These are phyloP conservation scores for Acanthaster planci DNA, from an alignment of 35 echinoderm and acorn worm species.

Conservation along the genomic window DNA sequence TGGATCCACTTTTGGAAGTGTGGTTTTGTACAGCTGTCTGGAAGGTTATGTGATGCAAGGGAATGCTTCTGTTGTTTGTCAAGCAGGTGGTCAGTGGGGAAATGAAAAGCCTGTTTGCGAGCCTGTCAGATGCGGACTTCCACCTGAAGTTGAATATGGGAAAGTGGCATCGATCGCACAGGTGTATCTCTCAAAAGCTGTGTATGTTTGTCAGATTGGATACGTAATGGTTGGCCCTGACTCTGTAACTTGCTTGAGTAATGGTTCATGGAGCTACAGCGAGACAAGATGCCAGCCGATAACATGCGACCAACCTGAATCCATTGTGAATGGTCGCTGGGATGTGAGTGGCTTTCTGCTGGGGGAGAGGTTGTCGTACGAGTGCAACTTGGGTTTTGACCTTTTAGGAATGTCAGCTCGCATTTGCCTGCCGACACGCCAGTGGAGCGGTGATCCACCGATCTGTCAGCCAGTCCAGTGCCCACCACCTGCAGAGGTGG, in stretches of 20 bases:
- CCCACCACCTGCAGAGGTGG: slow-evolving; percentile 13
- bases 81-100: slow-evolving; percentile 37
- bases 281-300: slow-evolving; percentile 19
- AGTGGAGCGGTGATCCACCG: slow-evolving; percentile 34
- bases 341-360: not conserved
- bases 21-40: slow-evolving; percentile 39
- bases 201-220: slow-evolving; percentile 35
- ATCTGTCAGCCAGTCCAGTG: slow-evolving; percentile 24
- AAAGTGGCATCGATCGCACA: not conserved
- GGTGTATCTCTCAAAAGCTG: slow-evolving; percentile 2
- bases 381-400: slow-evolving; percentile 6
- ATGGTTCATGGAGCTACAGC: slow-evolving; percentile 39
- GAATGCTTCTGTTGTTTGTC: slow-evolving; percentile 13
- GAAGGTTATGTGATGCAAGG: slow-evolving; percentile 40
- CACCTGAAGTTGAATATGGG: slow-evolving; percentile 40
- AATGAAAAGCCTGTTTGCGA: slow-evolving; percentile 23
- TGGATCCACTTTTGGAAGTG: slow-evolving; percentile 3
- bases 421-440: not conserved
- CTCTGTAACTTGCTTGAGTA: slow-evolving; percentile 18
- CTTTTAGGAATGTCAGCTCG: not conserved
- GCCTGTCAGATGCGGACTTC: slow-evolving; percentile 41
- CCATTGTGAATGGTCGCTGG: slow-evolving; percentile 18
- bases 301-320: slow-evolving; percentile 20
- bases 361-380: not conserved
- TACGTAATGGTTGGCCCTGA: slow-evolving; percentile 18